phyloP scores from a whole-genome alignment of 1,140 invertebrate species.

The Drosophila lacertosa region DNA sequence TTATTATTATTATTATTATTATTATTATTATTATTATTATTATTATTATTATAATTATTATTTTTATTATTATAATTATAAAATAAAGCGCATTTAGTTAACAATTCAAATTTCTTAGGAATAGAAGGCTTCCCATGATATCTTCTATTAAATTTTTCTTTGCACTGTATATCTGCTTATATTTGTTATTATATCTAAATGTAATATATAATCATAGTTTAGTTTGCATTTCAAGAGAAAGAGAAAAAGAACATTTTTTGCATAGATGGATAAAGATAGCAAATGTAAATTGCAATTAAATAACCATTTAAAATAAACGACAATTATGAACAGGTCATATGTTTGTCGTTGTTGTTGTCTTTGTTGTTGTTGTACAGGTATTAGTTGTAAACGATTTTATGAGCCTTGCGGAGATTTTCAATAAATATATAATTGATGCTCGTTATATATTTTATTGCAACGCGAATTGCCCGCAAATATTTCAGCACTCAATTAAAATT shows the following conservation, averaged over 20 bases:
- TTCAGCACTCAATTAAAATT: constrained; percentile 81
- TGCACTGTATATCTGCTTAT: too few species aligned
- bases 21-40: too few species aligned
- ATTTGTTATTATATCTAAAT: too few species aligned
- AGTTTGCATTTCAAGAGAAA: not conserved
- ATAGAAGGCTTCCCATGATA: too few species aligned
- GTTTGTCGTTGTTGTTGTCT: too few species aligned
- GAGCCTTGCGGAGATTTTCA: constrained; percentile 32
- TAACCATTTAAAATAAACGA: constrained; percentile 3
- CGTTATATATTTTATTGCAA: constrained; percentile 37
- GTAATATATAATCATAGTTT: not conserved
- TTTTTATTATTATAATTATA: too few species aligned
- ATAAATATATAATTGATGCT: constrained; percentile 47
- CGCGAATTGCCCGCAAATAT: constrained; percentile 67
- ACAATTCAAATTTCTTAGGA: too few species aligned
- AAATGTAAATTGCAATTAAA: constrained; percentile 1
- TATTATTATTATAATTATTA: too few species aligned
- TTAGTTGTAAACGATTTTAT: constrained; percentile 34
- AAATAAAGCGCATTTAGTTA: too few species aligned
- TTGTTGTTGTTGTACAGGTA: constrained; percentile 11
- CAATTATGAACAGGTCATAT: not conserved
- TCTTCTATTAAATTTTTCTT: too few species aligned
- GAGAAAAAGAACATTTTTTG: not conserved
- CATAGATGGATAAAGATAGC: not conserved
- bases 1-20: too few species aligned